Conservation (phyloP, 2,113 vertebrate genomes). For the Xiphophorus hellerii region DNA sequence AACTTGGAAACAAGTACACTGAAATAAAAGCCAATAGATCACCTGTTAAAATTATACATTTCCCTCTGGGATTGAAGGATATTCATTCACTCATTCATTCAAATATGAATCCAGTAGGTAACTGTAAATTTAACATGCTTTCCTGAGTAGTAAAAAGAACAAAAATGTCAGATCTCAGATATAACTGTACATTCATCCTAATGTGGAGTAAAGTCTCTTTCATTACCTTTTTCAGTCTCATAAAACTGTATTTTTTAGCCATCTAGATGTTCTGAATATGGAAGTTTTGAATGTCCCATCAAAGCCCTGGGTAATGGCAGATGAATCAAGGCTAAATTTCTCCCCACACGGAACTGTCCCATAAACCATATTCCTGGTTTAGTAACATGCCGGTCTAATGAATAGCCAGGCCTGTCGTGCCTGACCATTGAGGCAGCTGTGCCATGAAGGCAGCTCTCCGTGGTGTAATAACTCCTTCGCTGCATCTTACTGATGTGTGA, state of each 20-base stretch:
- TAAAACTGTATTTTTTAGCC: slow-evolving; percentile 29
- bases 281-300: slow-evolving; percentile 53
- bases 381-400: slow-evolving; percentile 63
- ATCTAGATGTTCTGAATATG: slow-evolving; percentile 32
- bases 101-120: neutral
- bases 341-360: slow-evolving; percentile 62
- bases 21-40: neutral
- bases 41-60: neutral
- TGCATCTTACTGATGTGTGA: slow-evolving; percentile 74
- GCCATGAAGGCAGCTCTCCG: slow-evolving; percentile 57
- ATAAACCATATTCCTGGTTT: slow-evolving; percentile 70
- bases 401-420: slow-evolving; percentile 62
- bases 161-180: neutral
- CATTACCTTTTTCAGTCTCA: slow-evolving; percentile 23
- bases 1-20: neutral
- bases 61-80: no score
- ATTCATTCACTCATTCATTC: no score
- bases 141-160: neutral
- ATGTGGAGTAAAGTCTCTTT: slow-evolving; percentile 8
- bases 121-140: neutral
- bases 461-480: slow-evolving; percentile 73
- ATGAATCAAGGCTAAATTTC: slow-evolving; percentile 51
- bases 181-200: neutral
- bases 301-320: slow-evolving; percentile 60
- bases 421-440: slow-evolving; percentile 68